Base-by-base conservation (phyloP, 2,888 invertebrate genomes). In the Ferdinandea cuprea region DNA sequence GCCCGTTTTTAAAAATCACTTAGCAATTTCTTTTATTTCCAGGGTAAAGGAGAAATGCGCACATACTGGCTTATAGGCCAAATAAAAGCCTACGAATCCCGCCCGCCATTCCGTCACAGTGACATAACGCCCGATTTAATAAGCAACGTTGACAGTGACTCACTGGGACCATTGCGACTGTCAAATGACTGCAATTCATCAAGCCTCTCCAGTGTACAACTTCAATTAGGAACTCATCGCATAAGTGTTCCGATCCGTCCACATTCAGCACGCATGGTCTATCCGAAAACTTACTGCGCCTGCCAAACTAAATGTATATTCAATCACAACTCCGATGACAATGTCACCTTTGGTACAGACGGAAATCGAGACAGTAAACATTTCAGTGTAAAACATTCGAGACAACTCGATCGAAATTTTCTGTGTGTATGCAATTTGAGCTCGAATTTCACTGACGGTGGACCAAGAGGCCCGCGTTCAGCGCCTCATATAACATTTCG, bases 1-100 rank as follows among this genome's bases (percentile, higher is more conserved):
- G n/a, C n/a, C n/a, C n/a, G n/a, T n/a, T n/a, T n/a, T n/a, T n/a
- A n/a, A n/a, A 13, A 37, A 13, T 17, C 32, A 25, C 25, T 25
- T 25, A 25, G 3, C 25, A 3, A 25, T 13, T 30, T 40, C 9
- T 25, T 9, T 2, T 13, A 15, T 54, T 54, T 95, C 95, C 88
- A 98, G 96, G 97, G 97, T 1, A 97, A 97, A 92, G 97, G 97
- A 73, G 94, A 94, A 89, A 95, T 97, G 94, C 93, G 93, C 88
- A 97, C 97, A 2, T 97, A 96, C 90, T 97, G 97, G 97, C 92
- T 97, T 80, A 92, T 94, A 76, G 95, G 96, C 2, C 96, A 96
- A 89, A 93, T 93, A 61, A 52, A 46, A 32, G 77, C 77, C 13
- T 83, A 40, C 28, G 73, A 78, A 58, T 54, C 84, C 30, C 73